Evolutionary conservation across 2,888 invertebrate species (phyloP), one percentile per base, ranked within the genome.

Genomic region (Idaea biselata): DNA sequence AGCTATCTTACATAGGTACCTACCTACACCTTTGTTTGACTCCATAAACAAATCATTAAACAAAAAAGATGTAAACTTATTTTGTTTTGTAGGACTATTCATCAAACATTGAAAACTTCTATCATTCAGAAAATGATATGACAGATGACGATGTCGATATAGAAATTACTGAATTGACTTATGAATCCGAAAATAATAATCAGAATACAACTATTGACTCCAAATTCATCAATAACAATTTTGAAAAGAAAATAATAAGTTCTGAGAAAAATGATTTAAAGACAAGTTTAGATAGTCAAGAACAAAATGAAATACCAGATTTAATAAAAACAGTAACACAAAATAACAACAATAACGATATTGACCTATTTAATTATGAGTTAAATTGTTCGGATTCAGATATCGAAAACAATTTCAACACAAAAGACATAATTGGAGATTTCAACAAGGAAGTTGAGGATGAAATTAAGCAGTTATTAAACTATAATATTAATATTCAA

Each of bases 401-500:
- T 69, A 88, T 91, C 71, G 92, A 92, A 77, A 91, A 91, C 70
- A 91, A 92, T 73, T 91, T 91, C 72, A 77, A 89, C 56, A 81
- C 89, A 6, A 89, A 87, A 73, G 89, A 93, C 74, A 93, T 94
- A 58, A 93, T 94, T 65, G 94, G 94, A 31, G 93, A 94, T 79
- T 94, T 94, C 71, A 93, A 93, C 66, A 93, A 93, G 79, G 94
- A 94, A 86, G 87, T 94, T 55, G 93, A 94, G 84, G 93, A 93
- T 65, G 94, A 94, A 87, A 91, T 94, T 61, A 93, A 90, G 69
- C 88, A 89, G 70, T 81, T 94, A 67, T 78, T 90, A 33, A 90
- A 90, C 76, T 88, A 90, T 70, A 91, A 91, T 68, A 87, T 91
- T 25, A 91, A 90, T 73, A 91, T 91, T 71, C 86, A 91, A 78